Conservation (phyloP, 2,797 vertebrate genomes). For the Morelia viridis region DNA sequence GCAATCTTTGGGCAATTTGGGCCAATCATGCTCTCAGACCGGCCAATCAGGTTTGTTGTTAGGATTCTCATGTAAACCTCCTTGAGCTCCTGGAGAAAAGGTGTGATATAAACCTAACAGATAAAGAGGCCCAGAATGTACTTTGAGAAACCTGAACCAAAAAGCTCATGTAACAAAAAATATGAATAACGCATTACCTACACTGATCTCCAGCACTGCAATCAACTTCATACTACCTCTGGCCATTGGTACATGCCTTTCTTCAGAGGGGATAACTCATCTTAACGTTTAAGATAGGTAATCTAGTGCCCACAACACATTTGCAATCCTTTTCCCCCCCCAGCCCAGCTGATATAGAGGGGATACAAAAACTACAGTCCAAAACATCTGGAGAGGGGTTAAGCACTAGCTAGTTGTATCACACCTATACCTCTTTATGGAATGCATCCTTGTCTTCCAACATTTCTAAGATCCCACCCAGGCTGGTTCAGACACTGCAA, state of each 20-base stretch:
- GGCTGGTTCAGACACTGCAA: not conserved
- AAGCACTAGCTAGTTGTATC: not conserved
- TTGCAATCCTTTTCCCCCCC: not conserved
- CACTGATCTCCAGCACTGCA: not conserved
- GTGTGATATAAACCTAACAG: not conserved
- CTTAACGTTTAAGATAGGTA: not conserved
- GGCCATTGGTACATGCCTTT: not conserved
- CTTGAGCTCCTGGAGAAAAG: not conserved
- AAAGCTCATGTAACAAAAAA: not conserved
- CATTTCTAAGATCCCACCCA: not conserved
- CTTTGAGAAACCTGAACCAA: not conserved
- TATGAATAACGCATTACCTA: not conserved
- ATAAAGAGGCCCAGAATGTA: not conserved
- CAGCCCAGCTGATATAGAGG: not conserved
- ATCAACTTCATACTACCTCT: not conserved
- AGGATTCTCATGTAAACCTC: not conserved
- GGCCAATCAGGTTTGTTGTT: not conserved
- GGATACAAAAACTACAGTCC: not conserved
- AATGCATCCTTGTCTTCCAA: not conserved
- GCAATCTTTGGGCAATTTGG: not conserved
- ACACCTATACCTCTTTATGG: not conserved
- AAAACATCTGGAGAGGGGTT: not conserved
- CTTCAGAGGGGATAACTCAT: not conserved
- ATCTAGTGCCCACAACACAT: not conserved
- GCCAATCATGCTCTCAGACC: not conserved